Evolutionary conservation across 2,888 invertebrate species (phyloP).

Genomic region (Caenorhabditis zanzibari): DNA sequence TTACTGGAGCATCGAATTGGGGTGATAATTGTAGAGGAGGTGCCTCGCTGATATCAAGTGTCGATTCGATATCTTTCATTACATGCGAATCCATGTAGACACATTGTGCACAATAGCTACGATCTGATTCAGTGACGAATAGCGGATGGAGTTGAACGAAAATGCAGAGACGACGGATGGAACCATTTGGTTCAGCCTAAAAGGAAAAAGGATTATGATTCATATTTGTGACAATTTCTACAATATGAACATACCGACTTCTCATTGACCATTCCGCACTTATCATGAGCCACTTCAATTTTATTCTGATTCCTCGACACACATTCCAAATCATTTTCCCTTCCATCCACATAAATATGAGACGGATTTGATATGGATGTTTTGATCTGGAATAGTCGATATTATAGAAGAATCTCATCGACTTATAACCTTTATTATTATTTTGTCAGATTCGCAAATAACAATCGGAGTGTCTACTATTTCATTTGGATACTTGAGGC

Average conservation of each 20-base stretch:
- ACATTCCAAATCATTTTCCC: conserved; percentile 78
- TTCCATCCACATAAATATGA: conserved; percentile 81
- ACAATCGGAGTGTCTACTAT: conserved; percentile 82
- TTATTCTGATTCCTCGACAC: conserved; percentile 78
- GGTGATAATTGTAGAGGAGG: conserved; percentile 80
- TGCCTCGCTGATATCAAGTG: conserved; percentile 80
- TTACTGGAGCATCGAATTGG: conserved; percentile 79
- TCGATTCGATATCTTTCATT: conserved; percentile 80
- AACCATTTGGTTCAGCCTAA: conserved; percentile 74
- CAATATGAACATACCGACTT: conserved; percentile 70
- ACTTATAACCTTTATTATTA: conserved; percentile 77
- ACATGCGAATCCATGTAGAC: conserved; percentile 82
- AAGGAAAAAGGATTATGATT: neutral
- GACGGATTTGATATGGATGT: conserved; percentile 82
- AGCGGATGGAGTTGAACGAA: conserved; percentile 82
- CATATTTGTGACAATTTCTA: no score
- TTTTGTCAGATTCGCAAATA: conserved; percentile 78
- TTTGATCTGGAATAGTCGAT: conserved; percentile 70
- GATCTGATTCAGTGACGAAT: conserved; percentile 83
- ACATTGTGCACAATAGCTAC: conserved; percentile 83
- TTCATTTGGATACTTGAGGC: conserved; percentile 79
- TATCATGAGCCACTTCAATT: conserved; percentile 78
- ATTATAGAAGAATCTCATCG: neutral
- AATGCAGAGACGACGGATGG: conserved; percentile 80
- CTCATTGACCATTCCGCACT: conserved; percentile 82